These are phyloP conservation scores for Dicyema japonicum DNA, from an alignment of 1,140 invertebrate genomes.

Conservation along the genomic window DNA sequence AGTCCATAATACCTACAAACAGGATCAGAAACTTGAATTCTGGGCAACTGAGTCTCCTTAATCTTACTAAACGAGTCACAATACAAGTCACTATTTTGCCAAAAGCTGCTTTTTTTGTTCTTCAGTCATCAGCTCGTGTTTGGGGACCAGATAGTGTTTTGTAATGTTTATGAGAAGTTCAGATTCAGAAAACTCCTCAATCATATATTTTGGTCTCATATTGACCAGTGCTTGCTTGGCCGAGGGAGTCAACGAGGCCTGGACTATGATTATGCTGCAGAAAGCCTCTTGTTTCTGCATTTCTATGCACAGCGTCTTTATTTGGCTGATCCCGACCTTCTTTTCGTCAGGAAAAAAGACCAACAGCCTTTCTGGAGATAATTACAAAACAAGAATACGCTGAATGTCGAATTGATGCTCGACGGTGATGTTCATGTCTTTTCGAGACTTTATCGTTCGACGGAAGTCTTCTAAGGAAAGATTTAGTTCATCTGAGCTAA, in stretches of 20 bases:
- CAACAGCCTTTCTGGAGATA: constrained; percentile 92
- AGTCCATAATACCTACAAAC: constrained; percentile 84
- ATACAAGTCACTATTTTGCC: constrained; percentile 39
- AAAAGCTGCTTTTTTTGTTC: constrained; percentile 85
- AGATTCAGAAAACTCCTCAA: constrained; percentile 90
- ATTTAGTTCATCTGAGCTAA: constrained; percentile 95
- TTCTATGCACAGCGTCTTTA: constrained; percentile 83
- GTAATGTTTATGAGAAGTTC: constrained; percentile 94
- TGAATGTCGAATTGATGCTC: constrained; percentile 4
- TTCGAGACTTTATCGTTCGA: constrained; percentile 28
- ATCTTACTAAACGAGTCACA: constrained; percentile 32
- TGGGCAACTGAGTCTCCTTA: constrained; percentile 90
- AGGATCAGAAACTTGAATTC: constrained; percentile 87
- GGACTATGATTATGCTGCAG: constrained; percentile 67
- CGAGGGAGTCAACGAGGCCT: constrained; percentile 95
- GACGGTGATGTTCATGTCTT: constrained; percentile 1
- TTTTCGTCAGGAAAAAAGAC: constrained; percentile 92
- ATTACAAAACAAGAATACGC: no score
- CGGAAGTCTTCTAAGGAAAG: constrained; percentile 90
- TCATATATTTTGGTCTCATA: constrained; percentile 77
- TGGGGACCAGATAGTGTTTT: constrained; percentile 70
- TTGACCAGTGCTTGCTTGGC: constrained; percentile 74
- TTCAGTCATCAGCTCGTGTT: constrained; percentile 80
- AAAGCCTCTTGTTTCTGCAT: constrained; percentile 99
- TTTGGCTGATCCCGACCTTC: constrained; percentile 92